These are phyloP conservation scores for Phoebastria nigripes DNA, from an alignment of 2,797 vertebrate species.

Conservation along the genomic window DNA sequence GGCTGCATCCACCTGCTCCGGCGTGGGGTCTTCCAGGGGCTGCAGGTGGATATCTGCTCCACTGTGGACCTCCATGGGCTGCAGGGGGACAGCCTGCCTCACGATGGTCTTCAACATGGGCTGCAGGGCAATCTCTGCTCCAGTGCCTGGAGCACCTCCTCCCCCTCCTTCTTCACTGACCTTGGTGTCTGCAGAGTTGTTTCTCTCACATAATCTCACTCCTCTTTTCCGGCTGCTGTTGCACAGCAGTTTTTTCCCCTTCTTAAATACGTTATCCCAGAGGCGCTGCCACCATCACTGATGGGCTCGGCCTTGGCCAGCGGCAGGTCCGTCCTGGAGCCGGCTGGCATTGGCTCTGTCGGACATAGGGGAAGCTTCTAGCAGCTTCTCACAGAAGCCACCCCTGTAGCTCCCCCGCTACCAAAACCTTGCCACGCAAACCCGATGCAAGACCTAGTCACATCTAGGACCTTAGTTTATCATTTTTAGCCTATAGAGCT, in stretches of 20 bases:
- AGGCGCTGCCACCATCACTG: fast-evolving
- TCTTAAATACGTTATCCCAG: not conserved
- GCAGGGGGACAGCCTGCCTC: not conserved
- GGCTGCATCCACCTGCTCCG: not conserved
- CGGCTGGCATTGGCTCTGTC: not conserved
- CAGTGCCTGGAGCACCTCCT: not conserved
- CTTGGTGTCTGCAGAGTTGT: not conserved
- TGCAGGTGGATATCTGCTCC: not conserved
- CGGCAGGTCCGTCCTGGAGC: not conserved
- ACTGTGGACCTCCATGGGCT: not conserved
- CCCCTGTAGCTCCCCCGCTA: not conserved
- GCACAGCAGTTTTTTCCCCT: too few relatives aligned
- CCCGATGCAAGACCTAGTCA: not conserved
- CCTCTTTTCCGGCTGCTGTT: not conserved
- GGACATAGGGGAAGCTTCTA: not conserved
- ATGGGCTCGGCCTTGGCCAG: not conserved
- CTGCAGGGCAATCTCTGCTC: not conserved
- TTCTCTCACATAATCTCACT: not conserved
- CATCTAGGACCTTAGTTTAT: not conserved
- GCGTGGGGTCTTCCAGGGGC: not conserved
- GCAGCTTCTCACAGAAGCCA: not conserved
- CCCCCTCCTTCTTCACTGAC: not conserved
- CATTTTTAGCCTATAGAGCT: not conserved
- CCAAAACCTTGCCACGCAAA: not conserved
- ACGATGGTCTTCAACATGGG: not conserved